phyloP scores from a whole-genome alignment of 2,113 vertebrate genomes.

The Cichladusa arquata region DNA sequence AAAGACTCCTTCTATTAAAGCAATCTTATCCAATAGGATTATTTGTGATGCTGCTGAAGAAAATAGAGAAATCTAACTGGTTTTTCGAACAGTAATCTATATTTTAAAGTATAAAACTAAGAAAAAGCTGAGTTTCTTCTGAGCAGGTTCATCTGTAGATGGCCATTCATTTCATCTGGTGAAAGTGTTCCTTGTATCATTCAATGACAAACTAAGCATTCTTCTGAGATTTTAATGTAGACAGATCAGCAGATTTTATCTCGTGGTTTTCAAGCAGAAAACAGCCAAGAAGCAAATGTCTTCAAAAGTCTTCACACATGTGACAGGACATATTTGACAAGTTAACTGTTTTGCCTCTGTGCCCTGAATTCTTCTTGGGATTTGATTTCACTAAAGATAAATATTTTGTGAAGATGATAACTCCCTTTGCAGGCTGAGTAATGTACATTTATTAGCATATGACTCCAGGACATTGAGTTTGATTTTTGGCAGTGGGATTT shows the following conservation, averaged over 20 bases:
- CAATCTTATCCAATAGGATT: not conserved
- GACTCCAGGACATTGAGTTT: not conserved
- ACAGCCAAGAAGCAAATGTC: not conserved
- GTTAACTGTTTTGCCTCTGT: not conserved
- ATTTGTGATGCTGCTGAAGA: not conserved
- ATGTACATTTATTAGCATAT: not conserved
- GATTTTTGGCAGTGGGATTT: slow-evolving; percentile 22
- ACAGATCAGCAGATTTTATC: not conserved
- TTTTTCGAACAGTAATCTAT: not conserved
- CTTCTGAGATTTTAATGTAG: not conserved
- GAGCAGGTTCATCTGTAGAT: not conserved
- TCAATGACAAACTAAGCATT: not conserved
- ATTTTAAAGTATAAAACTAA: not conserved
- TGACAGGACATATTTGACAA: not conserved
- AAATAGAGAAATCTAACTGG: not conserved
- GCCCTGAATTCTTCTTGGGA: not conserved
- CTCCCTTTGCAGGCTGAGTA: not conserved
- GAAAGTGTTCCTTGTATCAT: not conserved
- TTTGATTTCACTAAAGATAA: slow-evolving; percentile 25
- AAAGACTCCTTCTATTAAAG: not conserved
- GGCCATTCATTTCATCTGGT: not conserved
- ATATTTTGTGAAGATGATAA: not conserved
- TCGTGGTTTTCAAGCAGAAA: not conserved
- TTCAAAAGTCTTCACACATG: not conserved
- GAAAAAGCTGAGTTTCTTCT: not conserved